These are phyloP conservation scores for Mohoua ochrocephala DNA, from an alignment of 2,113 vertebrate genomes.

Conservation along the genomic window DNA sequence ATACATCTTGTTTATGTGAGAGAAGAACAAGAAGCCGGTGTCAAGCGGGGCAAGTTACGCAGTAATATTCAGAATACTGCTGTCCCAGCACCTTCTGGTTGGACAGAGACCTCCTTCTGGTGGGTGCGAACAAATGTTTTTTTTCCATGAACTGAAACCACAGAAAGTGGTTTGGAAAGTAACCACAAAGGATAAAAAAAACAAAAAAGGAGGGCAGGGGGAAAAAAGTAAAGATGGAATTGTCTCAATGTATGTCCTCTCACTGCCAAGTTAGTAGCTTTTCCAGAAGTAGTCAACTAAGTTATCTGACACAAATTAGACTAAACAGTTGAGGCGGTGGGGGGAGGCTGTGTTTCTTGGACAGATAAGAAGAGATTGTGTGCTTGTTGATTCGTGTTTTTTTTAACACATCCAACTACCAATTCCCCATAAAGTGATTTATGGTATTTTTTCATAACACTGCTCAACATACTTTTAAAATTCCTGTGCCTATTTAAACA, in stretches of 20 bases:
- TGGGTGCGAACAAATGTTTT: neutral
- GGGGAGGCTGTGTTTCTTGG: neutral
- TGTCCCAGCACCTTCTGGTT: neutral
- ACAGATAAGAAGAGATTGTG: neutral
- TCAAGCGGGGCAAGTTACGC: neutral
- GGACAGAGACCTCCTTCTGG: neutral
- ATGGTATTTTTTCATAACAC: neutral
- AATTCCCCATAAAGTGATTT: neutral
- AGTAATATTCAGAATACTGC: neutral
- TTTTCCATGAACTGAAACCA: constrained; percentile 9
- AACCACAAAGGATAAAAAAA: neutral
- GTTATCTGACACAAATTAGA: neutral
- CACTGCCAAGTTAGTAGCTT: neutral
- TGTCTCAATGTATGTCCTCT: neutral
- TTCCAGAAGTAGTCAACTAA: neutral
- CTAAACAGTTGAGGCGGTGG: neutral
- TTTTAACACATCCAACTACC: neutral
- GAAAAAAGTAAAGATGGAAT: neutral
- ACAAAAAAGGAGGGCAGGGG: accelerated
- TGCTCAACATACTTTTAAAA: neutral
- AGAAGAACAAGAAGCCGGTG: neutral
- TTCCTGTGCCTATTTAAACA: neutral
- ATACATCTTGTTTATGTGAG: neutral
- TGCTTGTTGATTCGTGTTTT: neutral
- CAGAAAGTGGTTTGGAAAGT: neutral